Evolutionary conservation across 2,797 vertebrate species (phyloP), one percentile per base, ranked within the genome.

Genomic region (Spinus pinus): DNA sequence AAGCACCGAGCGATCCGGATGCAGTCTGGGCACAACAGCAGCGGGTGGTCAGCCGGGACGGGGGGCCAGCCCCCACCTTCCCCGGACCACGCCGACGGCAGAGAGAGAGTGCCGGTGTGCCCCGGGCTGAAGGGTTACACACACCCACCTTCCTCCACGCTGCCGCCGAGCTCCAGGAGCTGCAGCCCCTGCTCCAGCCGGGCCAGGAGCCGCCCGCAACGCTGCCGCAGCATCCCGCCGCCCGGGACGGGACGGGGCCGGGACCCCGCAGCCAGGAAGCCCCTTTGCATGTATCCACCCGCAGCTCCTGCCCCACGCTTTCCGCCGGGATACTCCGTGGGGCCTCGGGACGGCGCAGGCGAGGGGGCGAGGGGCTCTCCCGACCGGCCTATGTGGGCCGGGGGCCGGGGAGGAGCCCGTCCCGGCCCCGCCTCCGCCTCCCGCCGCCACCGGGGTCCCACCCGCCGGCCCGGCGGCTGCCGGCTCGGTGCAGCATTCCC

Each of bases 1-100:
- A 98, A 97, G 95, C 93, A 96, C 37, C 72, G 97, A 53, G 96
- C 96, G 5, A 98, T 88, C 8, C 96, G 95, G 9, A 98, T 91
- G 11, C 95, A 96, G 46, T 98, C 98, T 98, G 96, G 3, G 39
- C 44, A 46, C 25, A 57, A 54, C n/a, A 35, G 25, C 46, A 58
- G 19, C 1, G 7, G 30, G 30, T 14, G 54, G 24, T 6, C 64
- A 61, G 61, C 20, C 9, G 3, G 27, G 27, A 39, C 9, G 8
- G 12, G 37, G 12, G 6, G 1, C 9, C 11, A 16, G 21, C 7
- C 16, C n/a, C 8, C 31, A 37, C 16, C 11, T 27, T 16, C 28
- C 17, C 25, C 71, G 19, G 8, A 39, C 42, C 42, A 25, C 12
- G 3, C 65, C 5, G 5, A 30, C 27, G 35, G 41, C 41, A 47